These are phyloP conservation scores for Cremastinae sp. DNA, from an alignment of 2,888 invertebrate species.

Conservation along the genomic window DNA sequence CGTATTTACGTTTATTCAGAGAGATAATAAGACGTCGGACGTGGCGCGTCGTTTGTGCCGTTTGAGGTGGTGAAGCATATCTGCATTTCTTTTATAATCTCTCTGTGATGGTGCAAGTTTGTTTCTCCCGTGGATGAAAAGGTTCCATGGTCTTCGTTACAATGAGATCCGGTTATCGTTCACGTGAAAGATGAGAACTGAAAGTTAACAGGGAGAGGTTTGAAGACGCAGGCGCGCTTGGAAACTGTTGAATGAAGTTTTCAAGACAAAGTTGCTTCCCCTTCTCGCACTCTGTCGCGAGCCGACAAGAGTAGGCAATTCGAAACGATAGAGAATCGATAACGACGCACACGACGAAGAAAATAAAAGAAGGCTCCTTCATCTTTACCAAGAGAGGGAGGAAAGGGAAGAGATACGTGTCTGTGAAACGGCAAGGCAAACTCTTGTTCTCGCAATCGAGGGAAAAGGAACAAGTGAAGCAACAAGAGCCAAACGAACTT, in stretches of 20 bases:
- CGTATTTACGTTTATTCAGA: no score
- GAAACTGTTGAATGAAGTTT: slow-evolving; percentile 42
- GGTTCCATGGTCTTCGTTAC: slow-evolving; percentile 15
- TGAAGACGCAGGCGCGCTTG: slow-evolving; percentile 1
- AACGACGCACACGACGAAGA: slow-evolving; percentile 24
- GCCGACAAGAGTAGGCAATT: slow-evolving; percentile 13
- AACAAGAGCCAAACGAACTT: slow-evolving; percentile 30
- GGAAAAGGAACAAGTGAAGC: slow-evolving; percentile 34
- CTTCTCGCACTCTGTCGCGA: slow-evolving; percentile 18
- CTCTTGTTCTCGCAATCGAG: slow-evolving; percentile 26
- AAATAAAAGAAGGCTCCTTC: slow-evolving; percentile 23
- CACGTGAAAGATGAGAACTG: slow-evolving; percentile 1
- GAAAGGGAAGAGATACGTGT: slow-evolving; percentile 21
- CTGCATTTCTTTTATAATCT: slow-evolving; percentile 11
- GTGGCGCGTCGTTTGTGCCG: no score
- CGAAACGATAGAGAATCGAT: slow-evolving; percentile 41
- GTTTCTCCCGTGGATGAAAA: slow-evolving; percentile 20
- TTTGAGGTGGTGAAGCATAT: not conserved
- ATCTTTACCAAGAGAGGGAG: slow-evolving; percentile 26
- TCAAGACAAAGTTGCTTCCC: slow-evolving; percentile 36
- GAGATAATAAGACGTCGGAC: no score
- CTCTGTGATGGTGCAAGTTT: slow-evolving; percentile 22
- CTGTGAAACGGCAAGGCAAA: slow-evolving; percentile 46
- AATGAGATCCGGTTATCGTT: slow-evolving; percentile 49
- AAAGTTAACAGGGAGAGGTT: slow-evolving; percentile 15